Evolutionary conservation across 2,888 invertebrate genomes (phyloP).

Genomic region (Chymomyza procnemis): DNA sequence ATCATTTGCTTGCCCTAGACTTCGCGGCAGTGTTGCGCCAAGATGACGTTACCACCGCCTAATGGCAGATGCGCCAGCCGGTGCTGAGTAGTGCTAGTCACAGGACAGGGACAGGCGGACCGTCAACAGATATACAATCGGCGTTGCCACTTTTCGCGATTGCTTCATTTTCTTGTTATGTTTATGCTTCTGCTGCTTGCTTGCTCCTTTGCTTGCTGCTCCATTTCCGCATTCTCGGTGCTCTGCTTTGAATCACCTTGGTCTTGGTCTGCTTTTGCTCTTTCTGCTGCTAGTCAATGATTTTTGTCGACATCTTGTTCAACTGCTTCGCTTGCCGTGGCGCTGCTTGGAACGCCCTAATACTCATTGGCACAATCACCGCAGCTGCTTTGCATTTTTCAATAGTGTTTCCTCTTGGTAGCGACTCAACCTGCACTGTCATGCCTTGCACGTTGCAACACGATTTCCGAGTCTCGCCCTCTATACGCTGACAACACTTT

Average conservation of each 20-base stretch:
- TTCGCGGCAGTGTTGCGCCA: too few species aligned
- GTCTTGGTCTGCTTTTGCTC: neutral
- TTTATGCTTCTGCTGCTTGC: slow-evolving; percentile 16
- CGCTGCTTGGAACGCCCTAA: neutral
- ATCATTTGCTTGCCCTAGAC: too few species aligned
- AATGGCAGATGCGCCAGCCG: slow-evolving; percentile 19
- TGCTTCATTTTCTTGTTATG: slow-evolving; percentile 37
- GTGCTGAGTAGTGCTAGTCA: neutral
- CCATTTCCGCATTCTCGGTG: slow-evolving; percentile 48
- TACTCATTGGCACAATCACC: slow-evolving; percentile 47
- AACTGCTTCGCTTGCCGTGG: slow-evolving; percentile 36
- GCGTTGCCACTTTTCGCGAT: slow-evolving; percentile 16
- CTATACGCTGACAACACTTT: neutral
- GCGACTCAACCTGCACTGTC: slow-evolving; percentile 2
- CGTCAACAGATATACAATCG: neutral
- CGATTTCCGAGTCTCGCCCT: neutral
- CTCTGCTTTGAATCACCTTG: slow-evolving; percentile 14
- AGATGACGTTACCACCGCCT: neutral
- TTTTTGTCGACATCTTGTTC: slow-evolving; percentile 70
- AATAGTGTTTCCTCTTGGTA: slow-evolving; percentile 24
- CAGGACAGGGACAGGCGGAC: neutral
- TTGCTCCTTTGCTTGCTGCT: slow-evolving; percentile 25
- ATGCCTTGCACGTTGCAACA: slow-evolving; percentile 1
- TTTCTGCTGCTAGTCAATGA: slow-evolving; percentile 49
- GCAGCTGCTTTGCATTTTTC: slow-evolving; percentile 70